Evolutionary conservation across 2,113 vertebrate species (phyloP).

Genomic region (Mixornis gularis): DNA sequence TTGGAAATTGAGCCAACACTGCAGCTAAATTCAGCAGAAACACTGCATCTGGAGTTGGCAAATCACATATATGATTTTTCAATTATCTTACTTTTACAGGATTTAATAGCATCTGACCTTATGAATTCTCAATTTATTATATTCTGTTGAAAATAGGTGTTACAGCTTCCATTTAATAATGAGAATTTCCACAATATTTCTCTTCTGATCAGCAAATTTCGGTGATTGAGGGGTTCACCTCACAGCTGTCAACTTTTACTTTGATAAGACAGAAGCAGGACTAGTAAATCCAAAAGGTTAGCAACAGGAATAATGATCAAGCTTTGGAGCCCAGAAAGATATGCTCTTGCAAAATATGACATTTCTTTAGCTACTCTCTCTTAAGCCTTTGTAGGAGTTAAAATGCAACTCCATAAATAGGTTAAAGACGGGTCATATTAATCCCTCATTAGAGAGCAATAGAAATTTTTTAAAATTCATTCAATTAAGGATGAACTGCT

Average conservation of each 20-base stretch:
- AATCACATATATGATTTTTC: slow-evolving; percentile 10
- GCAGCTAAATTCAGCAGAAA: slow-evolving; percentile 1
- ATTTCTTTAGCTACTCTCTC: not conserved
- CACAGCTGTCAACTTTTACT: not conserved
- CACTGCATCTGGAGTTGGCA: not conserved
- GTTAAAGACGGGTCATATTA: not conserved
- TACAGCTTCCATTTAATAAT: not conserved
- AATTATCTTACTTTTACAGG: slow-evolving; percentile 16
- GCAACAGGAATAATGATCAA: not conserved
- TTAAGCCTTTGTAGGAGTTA: not conserved
- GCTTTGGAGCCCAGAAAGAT: not conserved
- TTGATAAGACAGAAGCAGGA: not conserved
- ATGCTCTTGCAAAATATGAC: not conserved
- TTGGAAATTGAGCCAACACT: not conserved
- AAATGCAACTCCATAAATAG: not conserved
- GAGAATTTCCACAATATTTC: not conserved
- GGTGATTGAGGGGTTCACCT: not conserved
- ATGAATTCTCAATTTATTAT: slow-evolving; percentile 33
- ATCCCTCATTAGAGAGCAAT: not conserved
- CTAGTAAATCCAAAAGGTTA: not conserved
- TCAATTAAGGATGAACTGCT: not conserved
- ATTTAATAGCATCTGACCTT: slow-evolving; percentile 20
- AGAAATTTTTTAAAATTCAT: not conserved
- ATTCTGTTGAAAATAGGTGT: not conserved
- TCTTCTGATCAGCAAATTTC: not conserved